Evolutionary conservation across 2,888 invertebrate genomes (phyloP).

Genomic region (Melinopterus prodromus): DNA sequence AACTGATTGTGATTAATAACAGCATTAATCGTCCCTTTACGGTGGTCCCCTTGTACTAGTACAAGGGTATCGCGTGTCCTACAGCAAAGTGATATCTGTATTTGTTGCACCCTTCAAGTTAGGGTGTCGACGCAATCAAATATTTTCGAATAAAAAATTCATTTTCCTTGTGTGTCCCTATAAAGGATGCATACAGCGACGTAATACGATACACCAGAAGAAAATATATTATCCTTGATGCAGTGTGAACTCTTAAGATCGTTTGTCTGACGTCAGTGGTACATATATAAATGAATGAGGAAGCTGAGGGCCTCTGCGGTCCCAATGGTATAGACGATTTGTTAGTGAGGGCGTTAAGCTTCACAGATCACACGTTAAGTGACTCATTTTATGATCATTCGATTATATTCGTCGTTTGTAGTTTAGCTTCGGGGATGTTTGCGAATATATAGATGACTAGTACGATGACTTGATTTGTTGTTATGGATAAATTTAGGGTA

Average conservation of each 20-base stretch:
- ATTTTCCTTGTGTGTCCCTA: not conserved
- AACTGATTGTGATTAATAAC: conserved; percentile 4
- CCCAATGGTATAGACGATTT: conserved; percentile 23
- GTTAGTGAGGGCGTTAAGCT: conserved; percentile 48
- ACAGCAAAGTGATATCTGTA: not conserved
- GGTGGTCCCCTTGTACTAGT: not conserved
- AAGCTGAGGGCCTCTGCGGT: not conserved
- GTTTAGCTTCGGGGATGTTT: not conserved
- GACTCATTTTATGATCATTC: conserved; percentile 48
- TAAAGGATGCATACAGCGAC: not conserved
- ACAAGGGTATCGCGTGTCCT: conserved; percentile 28
- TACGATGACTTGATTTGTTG: not conserved
- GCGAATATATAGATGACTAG: not conserved
- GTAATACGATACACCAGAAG: not conserved
- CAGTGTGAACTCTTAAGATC: not conserved
- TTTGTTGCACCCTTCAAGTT: conserved; percentile 4
- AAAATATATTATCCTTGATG: conserved; percentile 4
- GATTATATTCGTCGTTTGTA: conserved; percentile 41
- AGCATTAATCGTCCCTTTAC: conserved; percentile 4
- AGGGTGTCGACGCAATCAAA: conserved; percentile 4
- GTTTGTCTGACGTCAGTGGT: not conserved
- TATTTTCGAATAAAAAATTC: not conserved
- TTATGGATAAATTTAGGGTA: not conserved
- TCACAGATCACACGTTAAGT: conserved; percentile 50
- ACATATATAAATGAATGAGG: not conserved